Percentiles rank a stretch among this genome's conserved stretches.
phyloP scores from a whole-genome alignment of 2,113 vertebrate species.

The Carassius auratus region DNA sequence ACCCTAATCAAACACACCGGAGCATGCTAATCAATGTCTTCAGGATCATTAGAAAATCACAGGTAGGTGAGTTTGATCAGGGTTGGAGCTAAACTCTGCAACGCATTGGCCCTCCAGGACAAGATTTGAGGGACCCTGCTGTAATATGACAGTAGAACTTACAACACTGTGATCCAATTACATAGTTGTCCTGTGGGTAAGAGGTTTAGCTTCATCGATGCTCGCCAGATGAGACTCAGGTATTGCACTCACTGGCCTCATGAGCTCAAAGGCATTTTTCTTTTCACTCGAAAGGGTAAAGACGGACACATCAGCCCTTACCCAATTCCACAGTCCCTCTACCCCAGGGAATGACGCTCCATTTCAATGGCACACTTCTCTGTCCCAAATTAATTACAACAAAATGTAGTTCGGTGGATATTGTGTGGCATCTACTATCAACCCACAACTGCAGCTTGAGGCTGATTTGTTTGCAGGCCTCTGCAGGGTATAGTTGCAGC shows the following conservation, averaged over 20 bases:
- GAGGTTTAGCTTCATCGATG: conserved; percentile 6
- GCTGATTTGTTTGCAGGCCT: conserved; percentile 27
- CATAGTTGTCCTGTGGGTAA: conserved; percentile 28
- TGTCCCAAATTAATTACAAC: conserved; percentile 44
- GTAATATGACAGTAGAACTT: conserved; percentile 1
- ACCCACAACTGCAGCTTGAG: conserved; percentile 17
- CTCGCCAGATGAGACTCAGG: conserved; percentile 23
- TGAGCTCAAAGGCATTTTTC: conserved; percentile 29
- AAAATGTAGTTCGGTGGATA: conserved; percentile 48
- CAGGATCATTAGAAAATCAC: too few species aligned
- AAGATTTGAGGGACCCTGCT: too few species aligned
- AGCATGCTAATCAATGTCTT: too few species aligned
- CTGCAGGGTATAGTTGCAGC: conserved; percentile 26
- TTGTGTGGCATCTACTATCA: conserved; percentile 37
- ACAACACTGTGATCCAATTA: conserved; percentile 13
- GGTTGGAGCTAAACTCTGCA: too few species aligned
- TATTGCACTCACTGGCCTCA: conserved; percentile 15
- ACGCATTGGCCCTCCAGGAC: too few species aligned
- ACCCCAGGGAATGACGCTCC: conserved; percentile 29
- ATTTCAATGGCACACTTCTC: conserved; percentile 36
- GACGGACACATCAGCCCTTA: conserved; percentile 8
- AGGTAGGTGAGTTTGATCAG: too few species aligned
- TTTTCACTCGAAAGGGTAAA: conserved; percentile 17
- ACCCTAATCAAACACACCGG: too few species aligned
- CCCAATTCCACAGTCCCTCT: neutral